Evolutionary conservation across 2,888 invertebrate genomes (phyloP), one percentile per base, ranked within the genome.

Genomic region (Catocala nupta): DNA sequence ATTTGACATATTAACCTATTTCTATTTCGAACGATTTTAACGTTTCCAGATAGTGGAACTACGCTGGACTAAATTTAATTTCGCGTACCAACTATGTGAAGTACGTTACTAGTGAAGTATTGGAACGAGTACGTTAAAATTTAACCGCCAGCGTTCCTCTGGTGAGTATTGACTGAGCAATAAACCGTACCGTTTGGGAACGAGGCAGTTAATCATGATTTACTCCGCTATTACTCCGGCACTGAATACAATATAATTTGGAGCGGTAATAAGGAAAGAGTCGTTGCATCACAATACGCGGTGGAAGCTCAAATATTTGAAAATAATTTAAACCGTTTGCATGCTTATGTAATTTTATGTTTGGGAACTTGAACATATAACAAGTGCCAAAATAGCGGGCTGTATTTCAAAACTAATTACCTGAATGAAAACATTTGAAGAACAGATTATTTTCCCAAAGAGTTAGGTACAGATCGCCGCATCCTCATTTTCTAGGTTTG

Each of bases 241-340:
- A 59, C 60, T 43, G 62, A 65, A 67, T 63, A 71, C 70, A 63
- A 64, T 68, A 65, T 71, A 61, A 73, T 78, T 77, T 71, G 73
- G 77, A 68, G 48, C 75, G 61, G 70, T 68, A 75, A 79, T 75
- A 79, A 78, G 77, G 75, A 78, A 79, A 67, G 52, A 44, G 49
- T 43, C 13, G 55, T 64, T 78, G 58, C 75, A 72, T 68, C 63
- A 68, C 42, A 48, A 33, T 11, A 9, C 44, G 7, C 54, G 12
- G 49, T 55, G 25, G 50, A 50, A 55, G 59, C 63, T 68, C 61
- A 54, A 63, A 60, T 58, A 42, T 44, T 13, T 61, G 50, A 53
- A 59, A 55, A 56, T 59, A 47, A 44, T 34, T 47, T 12, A 48
- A 53, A 43, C 8, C 9, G 10, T 45, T 25, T 45, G 34, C 0